Base-by-base conservation (phyloP, 1,140 invertebrate species). In the Cepaea nemoralis region DNA sequence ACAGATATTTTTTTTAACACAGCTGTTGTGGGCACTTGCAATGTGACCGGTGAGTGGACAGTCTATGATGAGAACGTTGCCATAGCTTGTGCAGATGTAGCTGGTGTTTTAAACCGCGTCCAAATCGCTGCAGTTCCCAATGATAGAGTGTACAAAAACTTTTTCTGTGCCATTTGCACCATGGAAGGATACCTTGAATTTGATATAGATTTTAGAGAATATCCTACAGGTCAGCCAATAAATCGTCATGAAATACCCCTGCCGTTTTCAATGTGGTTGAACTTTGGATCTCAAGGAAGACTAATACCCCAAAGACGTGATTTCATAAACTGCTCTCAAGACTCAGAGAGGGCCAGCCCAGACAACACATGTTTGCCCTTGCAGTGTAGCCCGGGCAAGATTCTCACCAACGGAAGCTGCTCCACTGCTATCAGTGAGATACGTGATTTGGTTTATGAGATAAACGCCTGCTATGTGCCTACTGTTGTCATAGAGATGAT, bases 91-190 rank as follows among this genome's bases (percentile, higher is more conserved):
- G 59, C 27, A 63, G 59, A 63, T 8, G n/a, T 22, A 5, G 19
- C 50, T 3, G 50, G 19, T 22, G n/a, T 19, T 22, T 14, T 22
- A 19, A 55, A 55, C 22, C 50, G 19, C n/a, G 50, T 22, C 19
- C 42, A 19, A 45, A 55, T 55, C 2, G n/a, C n/a, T n/a, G n/a
- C n/a, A n/a, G n/a, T n/a, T n/a, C n/a, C n/a, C n/a, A n/a, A n/a
- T n/a, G n/a, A n/a, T n/a, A n/a, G n/a, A n/a, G n/a, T n/a, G n/a
- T 74, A 48, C 31, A 33, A 42, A 27, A 74, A 74, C 27, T 24
- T 74, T 0, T 74, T 74, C 22, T 74, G 71, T 31, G 71, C 42
- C 1, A 2, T 74, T n/a, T 74, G 71, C 42, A 70, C 39, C 22
- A 35, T 39, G 35, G 24, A 69, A 12, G 31, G 35, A 16, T 69